A percentile compares a stretch with the other conserved stretches of the same genome.
Evolutionary conservation across 2,888 invertebrate genomes (phyloP).

Genomic region (Leptopilina syphax): DNA sequence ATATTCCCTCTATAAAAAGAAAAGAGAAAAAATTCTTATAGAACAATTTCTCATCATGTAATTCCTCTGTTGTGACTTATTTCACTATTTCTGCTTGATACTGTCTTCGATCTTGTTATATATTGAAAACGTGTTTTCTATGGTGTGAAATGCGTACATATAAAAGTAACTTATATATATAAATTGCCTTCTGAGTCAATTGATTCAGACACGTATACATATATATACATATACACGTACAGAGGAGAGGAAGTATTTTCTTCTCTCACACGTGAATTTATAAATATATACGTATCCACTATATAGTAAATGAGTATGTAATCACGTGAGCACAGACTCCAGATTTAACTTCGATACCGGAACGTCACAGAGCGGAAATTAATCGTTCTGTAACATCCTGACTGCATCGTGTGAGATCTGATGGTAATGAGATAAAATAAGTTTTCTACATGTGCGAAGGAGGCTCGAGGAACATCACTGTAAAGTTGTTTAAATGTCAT

Average conservation of each 20-base stretch:
- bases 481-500: conserved; percentile 24
- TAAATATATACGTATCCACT: neutral
- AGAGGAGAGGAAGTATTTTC: conserved; percentile 3
- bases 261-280: neutral
- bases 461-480: conserved; percentile 27
- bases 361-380: conserved; percentile 33
- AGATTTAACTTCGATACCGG: conserved; percentile 23
- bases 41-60: too few species aligned
- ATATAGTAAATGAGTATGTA: neutral
- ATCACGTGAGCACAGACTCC: conserved; percentile 16
- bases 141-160: neutral
- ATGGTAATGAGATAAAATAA: conserved; percentile 35
- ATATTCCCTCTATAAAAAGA: too few species aligned
- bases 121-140: conserved; percentile 7
- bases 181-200: conserved; percentile 17
- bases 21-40: too few species aligned
- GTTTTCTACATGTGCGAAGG: conserved; percentile 30
- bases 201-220: neutral
- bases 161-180: conserved; percentile 24
- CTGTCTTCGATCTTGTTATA: neutral
- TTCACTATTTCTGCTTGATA: neutral
- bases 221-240: neutral
- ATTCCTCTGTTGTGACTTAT: neutral
- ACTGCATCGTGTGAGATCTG: conserved; percentile 37
- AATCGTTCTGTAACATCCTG: conserved; percentile 29